Evolutionary conservation across 1,140 invertebrate species (phyloP), one percentile per base, ranked within the genome.

Genomic region (Sarcophaga bullata): DNA sequence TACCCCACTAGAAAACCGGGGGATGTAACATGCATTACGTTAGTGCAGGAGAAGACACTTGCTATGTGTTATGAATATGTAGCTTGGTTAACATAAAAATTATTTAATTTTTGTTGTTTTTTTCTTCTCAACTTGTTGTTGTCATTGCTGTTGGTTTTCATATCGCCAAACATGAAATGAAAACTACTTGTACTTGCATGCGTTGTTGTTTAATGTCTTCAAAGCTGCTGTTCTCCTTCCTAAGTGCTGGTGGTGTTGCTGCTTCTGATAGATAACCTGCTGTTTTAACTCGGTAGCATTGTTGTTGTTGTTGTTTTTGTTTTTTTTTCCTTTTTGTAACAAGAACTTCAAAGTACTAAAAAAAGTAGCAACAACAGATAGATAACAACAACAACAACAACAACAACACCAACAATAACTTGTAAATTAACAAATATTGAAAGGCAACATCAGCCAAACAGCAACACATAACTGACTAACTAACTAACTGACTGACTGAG

Each of bases 221-320:
- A 11, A 4, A 10, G 73, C 10, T 46, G 13, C 47, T 49, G 15
- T 49, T 76, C 13, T 75, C 47, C 0, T 75, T 11, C 15, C 37
- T 76, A 76, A 8, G 5, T 76, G 73, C 48, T 76, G 46, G 47
- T 49, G 73, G n/a, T n/a, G n/a, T n/a, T n/a, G n/a, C n/a, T n/a
- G n/a, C n/a, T n/a, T n/a, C n/a, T n/a, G n/a, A n/a, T n/a, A n/a
- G n/a, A 76, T 76, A 76, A 76, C 73, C 73, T 76, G 47, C 47
- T 76, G 46, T 15, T 73, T 73, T 15, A 46, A 76, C 47, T 76
- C 73, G 47, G 73, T 76, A 76, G 73, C 73, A 48, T 76, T 37
- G 25, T 37, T 37, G 25, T 37, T 37, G 25, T 37, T 37, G 25
- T 37, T 37, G 25, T 37, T 37, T 4, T 37, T 1, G 1, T 37